Evolutionary conservation across 2,113 vertebrate genomes (phyloP), one percentile per base, ranked within the genome.

Genomic region (Rhinoderma darwinii): DNA sequence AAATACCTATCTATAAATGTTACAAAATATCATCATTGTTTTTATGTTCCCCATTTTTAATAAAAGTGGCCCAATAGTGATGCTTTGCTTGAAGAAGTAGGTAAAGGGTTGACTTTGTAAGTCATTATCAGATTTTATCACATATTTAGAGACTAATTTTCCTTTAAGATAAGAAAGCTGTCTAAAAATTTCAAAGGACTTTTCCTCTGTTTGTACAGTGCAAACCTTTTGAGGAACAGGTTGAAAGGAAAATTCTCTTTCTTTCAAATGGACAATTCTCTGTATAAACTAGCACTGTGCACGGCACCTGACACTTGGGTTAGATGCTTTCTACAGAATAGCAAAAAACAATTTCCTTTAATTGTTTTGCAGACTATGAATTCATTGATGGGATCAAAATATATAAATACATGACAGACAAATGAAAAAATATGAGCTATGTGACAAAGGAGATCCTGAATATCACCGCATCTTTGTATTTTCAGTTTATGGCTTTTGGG

Each of bases 301-400:
- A 22, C 35, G 37, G 35, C 32, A n/a, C 22, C 17, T 72, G 41
- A 54, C 63, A 32, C 66, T 25, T n/a, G 17, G 66, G 66, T 54
- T 70, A 72, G 63, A 73, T 47, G n/a, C 39, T 51, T 70, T 50
- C 43, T 27, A 8, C 14, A 72, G 30, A 74, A 25, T 8, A n/a
- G 56, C 54, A 59, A 61, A 51, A 79, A 30, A 76, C 66, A 83
- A 44, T 44, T 84, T 77, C n/a, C 73, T 77, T 85, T 77, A 41
- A 84, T 43, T 77, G 73, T 66, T 59, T 35, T 43, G 39, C 68
- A 59, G 14, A 30, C 35, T 32, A 72, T 39, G 37, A 76, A 76
- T 75, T n/a, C 35, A 73, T 54, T 32, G 35, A 84, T 84, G 22
- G 35, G 47, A 59, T 74, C 66, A 84, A 41, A 43, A 75, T 22